A percentile compares a stretch with the other conserved stretches of the same genome.
Conservation (phyloP, 1,140 invertebrate genomes). For the Oryctes rhinoceros region DNA sequence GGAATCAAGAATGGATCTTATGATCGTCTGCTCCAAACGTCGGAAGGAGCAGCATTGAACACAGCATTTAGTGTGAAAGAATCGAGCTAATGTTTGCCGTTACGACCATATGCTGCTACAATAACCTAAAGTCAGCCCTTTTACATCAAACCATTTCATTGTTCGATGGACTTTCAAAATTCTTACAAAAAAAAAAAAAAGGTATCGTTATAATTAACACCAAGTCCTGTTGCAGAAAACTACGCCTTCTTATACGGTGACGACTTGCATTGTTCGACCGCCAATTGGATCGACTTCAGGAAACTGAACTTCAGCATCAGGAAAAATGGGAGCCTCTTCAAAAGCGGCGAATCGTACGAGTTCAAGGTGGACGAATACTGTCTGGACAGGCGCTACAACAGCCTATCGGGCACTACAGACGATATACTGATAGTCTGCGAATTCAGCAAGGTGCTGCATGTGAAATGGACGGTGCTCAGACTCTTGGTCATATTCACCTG, state of each 20-base stretch:
- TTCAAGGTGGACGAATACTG: conserved; percentile 1
- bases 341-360: neutral
- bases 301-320: neutral
- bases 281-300: neutral
- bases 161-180: too few species aligned
- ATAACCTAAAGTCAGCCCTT: too few species aligned
- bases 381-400: neutral
- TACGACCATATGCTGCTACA: too few species aligned
- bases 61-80: too few species aligned
- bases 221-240: neutral
- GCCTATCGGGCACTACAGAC: neutral
- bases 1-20: too few species aligned
- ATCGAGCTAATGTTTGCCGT: too few species aligned
- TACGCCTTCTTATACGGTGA: neutral
- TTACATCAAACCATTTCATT: too few species aligned
- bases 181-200: too few species aligned
- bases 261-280: neutral
- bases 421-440: neutral
- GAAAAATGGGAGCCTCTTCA: neutral
- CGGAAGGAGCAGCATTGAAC: too few species aligned
- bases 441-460: neutral
- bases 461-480: neutral
- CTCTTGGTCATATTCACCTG: neutral
- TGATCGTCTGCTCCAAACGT: too few species aligned
- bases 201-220: too few species aligned